phyloP scores from a whole-genome alignment of 2,113 vertebrate genomes.

The Furnarius figulus region DNA sequence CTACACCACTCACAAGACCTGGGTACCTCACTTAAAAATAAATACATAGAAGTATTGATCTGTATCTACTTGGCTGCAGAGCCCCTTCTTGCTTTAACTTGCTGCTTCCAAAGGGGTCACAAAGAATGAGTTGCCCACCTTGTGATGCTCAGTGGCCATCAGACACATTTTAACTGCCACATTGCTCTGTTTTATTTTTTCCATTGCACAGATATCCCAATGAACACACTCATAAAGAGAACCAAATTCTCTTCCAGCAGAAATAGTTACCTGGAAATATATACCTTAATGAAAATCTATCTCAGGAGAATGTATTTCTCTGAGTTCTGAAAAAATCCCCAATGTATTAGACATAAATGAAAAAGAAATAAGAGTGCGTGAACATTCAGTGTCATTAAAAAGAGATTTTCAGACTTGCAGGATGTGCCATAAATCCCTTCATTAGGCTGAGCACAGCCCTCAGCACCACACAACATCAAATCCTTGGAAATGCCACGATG shows the following conservation, averaged over 20 bases:
- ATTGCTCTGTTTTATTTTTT: neutral
- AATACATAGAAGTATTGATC: neutral
- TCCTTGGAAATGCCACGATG: neutral
- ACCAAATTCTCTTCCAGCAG: neutral
- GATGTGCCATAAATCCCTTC: neutral
- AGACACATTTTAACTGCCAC: neutral
- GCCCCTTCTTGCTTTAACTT: neutral
- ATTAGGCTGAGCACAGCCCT: neutral
- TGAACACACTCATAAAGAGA: neutral
- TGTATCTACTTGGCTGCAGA: neutral
- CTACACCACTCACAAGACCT: fast-evolving
- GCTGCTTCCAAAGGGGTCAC: neutral
- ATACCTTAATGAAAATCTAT: constrained; percentile 15
- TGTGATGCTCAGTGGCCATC: neutral
- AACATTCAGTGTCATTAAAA: neutral
- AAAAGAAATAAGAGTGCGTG: neutral
- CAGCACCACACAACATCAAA: neutral
- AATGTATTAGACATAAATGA: neutral
- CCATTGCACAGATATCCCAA: neutral
- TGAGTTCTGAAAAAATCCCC: constrained; percentile 2
- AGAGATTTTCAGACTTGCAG: neutral
- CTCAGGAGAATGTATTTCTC: neutral
- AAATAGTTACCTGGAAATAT: constrained; percentile 16
- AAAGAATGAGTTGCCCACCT: neutral
- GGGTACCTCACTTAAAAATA: neutral